phyloP scores from a whole-genome alignment of 2,113 vertebrate genomes.

The Cichladusa arquata region DNA sequence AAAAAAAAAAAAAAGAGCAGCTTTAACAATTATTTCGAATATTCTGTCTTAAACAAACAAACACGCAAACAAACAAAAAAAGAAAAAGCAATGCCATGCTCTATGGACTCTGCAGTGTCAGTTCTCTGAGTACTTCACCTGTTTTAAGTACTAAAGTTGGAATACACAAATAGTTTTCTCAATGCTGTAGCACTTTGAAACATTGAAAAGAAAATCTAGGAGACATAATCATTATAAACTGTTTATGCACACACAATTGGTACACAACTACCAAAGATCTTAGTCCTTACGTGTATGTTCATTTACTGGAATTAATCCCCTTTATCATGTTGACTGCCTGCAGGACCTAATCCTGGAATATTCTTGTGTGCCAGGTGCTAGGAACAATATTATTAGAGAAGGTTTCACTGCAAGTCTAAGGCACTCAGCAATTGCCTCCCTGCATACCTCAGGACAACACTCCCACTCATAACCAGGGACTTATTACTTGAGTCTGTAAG shows the following conservation, averaged over 20 bases:
- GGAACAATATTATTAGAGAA: background rate
- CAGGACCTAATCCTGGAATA: background rate
- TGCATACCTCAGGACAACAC: background rate
- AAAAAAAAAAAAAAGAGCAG: background rate
- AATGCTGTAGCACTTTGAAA: background rate
- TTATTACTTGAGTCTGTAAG: background rate
- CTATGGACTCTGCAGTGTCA: accelerated
- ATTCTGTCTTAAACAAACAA: too few species aligned
- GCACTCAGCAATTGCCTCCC: background rate
- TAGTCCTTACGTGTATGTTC: background rate
- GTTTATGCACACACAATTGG: background rate
- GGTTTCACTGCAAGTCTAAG: background rate
- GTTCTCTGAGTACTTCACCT: background rate
- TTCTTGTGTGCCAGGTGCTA: background rate
- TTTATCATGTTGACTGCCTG: background rate
- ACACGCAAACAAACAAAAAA: too few species aligned
- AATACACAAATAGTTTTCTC: background rate
- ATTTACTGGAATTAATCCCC: background rate
- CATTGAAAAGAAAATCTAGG: background rate
- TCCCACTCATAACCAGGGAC: background rate
- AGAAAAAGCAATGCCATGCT: accelerated
- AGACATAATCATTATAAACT: background rate
- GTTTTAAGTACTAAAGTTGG: background rate
- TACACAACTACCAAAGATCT: background rate
- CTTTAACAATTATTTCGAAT: background rate